A percentile compares a stretch with the other conserved stretches of the same genome.
phyloP scores from a whole-genome alignment of 2,797 vertebrate species.

The Urophycis tenuis region DNA sequence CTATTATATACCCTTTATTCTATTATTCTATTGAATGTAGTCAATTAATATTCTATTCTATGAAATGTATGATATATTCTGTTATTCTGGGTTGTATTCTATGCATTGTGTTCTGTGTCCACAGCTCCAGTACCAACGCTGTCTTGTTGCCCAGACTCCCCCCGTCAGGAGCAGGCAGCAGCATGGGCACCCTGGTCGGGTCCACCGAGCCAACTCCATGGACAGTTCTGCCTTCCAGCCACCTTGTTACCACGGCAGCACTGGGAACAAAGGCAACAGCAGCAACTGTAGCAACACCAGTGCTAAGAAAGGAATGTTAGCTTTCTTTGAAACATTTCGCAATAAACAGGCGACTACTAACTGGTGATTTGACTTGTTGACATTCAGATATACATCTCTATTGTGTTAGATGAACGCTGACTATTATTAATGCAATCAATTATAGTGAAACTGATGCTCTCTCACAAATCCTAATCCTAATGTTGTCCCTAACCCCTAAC shows the following conservation, averaged over 20 bases:
- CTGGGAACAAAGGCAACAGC: conserved; percentile 23
- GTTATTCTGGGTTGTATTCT: not conserved
- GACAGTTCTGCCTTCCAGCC: conserved; percentile 69
- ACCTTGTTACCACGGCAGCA: conserved; percentile 45
- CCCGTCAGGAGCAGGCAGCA: conserved; percentile 72
- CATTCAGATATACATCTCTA: not conserved
- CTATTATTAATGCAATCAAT: not conserved
- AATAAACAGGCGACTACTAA: conserved; percentile 76
- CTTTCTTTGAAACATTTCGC: conserved; percentile 84
- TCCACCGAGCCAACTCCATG: conserved; percentile 79
- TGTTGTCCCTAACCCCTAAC: too few relatives aligned
- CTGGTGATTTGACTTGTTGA: not conserved
- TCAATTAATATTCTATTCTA: not conserved
- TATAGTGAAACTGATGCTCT: not conserved
- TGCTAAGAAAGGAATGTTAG: conserved; percentile 80
- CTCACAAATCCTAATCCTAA: not conserved
- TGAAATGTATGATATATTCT: too few relatives aligned
- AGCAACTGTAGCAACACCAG: conserved; percentile 44
- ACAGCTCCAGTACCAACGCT: conserved; percentile 94
- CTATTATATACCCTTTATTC: too few relatives aligned
- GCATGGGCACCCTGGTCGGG: conserved; percentile 64
- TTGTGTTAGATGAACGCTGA: not conserved
- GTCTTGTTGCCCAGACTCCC: conserved; percentile 85
- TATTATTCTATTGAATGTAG: too few relatives aligned
- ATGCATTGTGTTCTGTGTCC: not conserved